Conservation (phyloP, 2,797 vertebrate genomes). For the Thunnus albacares region DNA sequence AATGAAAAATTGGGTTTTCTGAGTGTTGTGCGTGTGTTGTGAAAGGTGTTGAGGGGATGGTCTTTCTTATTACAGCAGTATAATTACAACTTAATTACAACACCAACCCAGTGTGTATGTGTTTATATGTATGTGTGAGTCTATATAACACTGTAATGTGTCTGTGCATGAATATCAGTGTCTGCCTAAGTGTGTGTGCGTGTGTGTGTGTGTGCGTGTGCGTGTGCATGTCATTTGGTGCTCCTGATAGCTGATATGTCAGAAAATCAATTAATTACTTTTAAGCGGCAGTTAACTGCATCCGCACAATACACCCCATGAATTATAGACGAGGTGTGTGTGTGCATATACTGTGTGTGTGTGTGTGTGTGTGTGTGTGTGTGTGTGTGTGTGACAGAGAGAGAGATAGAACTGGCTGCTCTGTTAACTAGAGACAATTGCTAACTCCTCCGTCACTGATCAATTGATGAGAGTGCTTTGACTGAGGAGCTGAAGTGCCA, state of each 20-base stretch:
- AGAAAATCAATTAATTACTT: slow-evolving; percentile 99
- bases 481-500: slow-evolving; percentile 50
- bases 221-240: slow-evolving; percentile 82
- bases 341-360: slow-evolving; percentile 27
- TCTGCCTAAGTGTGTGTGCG: slow-evolving; percentile 18
- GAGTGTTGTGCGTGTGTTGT: slow-evolving; percentile 17
- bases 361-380: slow-evolving; percentile 51
- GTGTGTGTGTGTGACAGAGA: slow-evolving; percentile 32
- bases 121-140: neutral
- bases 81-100: slow-evolving; percentile 75
- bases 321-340: slow-evolving; percentile 94
- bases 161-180: neutral
- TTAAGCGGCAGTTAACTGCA: slow-evolving; percentile 96
- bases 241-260: slow-evolving; percentile 96
- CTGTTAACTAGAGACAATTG: slow-evolving; percentile 79
- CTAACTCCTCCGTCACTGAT: slow-evolving; percentile 72
- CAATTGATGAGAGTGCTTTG: slow-evolving; percentile 70
- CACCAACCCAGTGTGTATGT: slow-evolving; percentile 11
- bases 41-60: neutral
- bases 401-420: slow-evolving; percentile 60
- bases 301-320: slow-evolving; percentile 90
- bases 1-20: no score
- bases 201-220: slow-evolving; percentile 43
- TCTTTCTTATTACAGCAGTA: slow-evolving; percentile 45
- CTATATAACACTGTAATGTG: neutral